Evolutionary conservation across 2,113 vertebrate species (phyloP), one percentile per base, ranked within the genome.

Genomic region (Pterocles orientalis): DNA sequence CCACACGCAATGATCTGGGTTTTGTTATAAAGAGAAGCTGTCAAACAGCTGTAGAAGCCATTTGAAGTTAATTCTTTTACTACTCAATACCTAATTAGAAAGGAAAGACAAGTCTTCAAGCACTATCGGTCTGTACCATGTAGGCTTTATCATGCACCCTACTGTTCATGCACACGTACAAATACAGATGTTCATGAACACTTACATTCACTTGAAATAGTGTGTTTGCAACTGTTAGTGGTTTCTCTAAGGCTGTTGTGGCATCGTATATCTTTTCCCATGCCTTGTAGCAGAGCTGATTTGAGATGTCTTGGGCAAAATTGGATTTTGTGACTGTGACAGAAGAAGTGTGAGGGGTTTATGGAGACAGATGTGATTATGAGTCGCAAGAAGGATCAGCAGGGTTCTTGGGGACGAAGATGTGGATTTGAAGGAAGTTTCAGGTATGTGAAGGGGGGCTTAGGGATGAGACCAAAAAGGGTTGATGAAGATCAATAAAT

Each of bases 121-220:
- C 80, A 69, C 43, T 31, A 57, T 85, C 5, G 2, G 25, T 31
- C 62, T 75, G 28, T 86, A 13, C 34, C 72, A 34, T 4, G 9
- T 14, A 36, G 34, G 34, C 83, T 88, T 33, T 34, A 82, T 8
- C 18, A 24, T 47, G 73, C 89, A 69, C 91, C 92, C 95, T 51
- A 43, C 95, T 84, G 93, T 86, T 93, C 33, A 1, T 17, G 41
- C 65, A 83, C 76, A 50, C 28, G 8, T 33, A 70, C 54, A 82
- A 69, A 92, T 86, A 77, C 96, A 96, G 96, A 95, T 97, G 96
- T 97, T 96, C 82, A 71, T 21, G 18, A 92, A 56, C 80, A 62
- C 88, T 93, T 93, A 47, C 7, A 33, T 66, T 91, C 80, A 18
- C 53, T 91, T 57, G n/a, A 45, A 92, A 86, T 65, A 53, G n/a